phyloP scores from a whole-genome alignment of 2,113 vertebrate genomes.

The Psephotus haematonotus region DNA sequence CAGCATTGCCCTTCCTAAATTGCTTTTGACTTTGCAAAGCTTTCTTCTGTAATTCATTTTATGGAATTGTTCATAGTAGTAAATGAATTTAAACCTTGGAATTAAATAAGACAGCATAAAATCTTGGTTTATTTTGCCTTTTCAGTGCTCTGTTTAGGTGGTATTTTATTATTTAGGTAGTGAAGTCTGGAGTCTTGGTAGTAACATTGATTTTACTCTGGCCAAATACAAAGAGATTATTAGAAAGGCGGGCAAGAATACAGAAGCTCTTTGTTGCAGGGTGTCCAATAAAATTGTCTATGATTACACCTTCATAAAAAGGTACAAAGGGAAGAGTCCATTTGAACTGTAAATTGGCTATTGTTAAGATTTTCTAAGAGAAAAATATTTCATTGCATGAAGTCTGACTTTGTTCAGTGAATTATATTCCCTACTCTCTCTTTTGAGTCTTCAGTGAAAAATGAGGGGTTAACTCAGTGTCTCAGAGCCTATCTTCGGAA shows the following conservation, averaged over 20 bases:
- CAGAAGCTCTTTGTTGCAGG: neutral
- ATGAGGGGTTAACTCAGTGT: neutral
- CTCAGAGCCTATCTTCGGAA: neutral
- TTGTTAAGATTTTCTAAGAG: neutral
- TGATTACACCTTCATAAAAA: neutral
- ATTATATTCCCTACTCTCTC: neutral
- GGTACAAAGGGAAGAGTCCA: neutral
- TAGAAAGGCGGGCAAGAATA: neutral
- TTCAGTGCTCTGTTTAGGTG: neutral
- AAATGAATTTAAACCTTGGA: constrained; percentile 61
- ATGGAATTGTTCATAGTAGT: constrained; percentile 46
- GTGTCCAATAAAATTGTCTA: neutral
- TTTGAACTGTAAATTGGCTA: neutral
- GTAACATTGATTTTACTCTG: neutral
- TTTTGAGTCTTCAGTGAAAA: neutral
- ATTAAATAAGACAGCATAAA: constrained; percentile 67
- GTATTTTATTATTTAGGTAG: neutral
- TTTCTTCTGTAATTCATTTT: constrained; percentile 62
- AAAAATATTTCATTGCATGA: neutral
- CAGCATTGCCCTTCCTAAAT: constrained; percentile 66
- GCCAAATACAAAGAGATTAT: neutral
- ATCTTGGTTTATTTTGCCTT: constrained; percentile 38
- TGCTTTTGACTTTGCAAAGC: constrained; percentile 59
- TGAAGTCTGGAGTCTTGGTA: neutral
- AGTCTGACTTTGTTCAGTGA: neutral